A percentile compares a stretch with the other conserved stretches of the same genome.
Conservation (phyloP, 2,888 invertebrate species). For the Agrochola lota region DNA sequence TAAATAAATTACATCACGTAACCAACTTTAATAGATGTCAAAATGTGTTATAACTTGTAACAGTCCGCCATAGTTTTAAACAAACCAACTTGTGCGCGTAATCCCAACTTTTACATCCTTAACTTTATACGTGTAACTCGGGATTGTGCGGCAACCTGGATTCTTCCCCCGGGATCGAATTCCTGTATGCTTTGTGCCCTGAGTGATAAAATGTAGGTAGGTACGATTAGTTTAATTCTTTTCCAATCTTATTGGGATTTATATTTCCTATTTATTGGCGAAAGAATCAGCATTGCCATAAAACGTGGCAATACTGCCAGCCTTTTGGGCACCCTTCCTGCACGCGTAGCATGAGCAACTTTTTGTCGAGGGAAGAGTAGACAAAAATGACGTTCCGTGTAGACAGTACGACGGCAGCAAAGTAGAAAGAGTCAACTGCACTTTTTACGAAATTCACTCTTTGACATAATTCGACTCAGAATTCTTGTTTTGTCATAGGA, state of each 20-base stretch:
- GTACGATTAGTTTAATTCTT: conserved; percentile 25
- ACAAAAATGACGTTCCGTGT: too few relatives aligned
- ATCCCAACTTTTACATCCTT: conserved; percentile 63
- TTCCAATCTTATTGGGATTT: not conserved
- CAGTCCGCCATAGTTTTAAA: conserved; percentile 50
- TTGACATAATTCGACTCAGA: too few relatives aligned
- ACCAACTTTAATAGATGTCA: conserved; percentile 48
- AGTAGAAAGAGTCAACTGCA: too few relatives aligned
- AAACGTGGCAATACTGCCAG: too few relatives aligned
- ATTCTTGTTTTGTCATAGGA: too few relatives aligned
- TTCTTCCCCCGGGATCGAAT: conserved; percentile 71
- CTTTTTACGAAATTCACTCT: too few relatives aligned
- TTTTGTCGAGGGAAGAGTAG: too few relatives aligned
- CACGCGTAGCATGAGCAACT: too few relatives aligned
- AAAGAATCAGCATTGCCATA: too few relatives aligned
- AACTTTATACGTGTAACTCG: conserved; percentile 67
- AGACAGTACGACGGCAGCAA: too few relatives aligned
- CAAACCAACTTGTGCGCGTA: conserved; percentile 59
- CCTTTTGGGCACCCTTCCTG: too few relatives aligned
- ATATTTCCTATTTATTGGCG: not conserved
- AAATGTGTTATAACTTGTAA: conserved; percentile 43
- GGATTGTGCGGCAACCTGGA: conserved; percentile 59
- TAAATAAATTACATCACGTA: conserved; percentile 30
- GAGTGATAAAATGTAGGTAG: conserved; percentile 20
- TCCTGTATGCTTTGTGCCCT: conserved; percentile 56